These are phyloP conservation scores for Oreohelix idahoensis DNA, from an alignment of 1,140 invertebrate genomes.

Conservation along the genomic window DNA sequence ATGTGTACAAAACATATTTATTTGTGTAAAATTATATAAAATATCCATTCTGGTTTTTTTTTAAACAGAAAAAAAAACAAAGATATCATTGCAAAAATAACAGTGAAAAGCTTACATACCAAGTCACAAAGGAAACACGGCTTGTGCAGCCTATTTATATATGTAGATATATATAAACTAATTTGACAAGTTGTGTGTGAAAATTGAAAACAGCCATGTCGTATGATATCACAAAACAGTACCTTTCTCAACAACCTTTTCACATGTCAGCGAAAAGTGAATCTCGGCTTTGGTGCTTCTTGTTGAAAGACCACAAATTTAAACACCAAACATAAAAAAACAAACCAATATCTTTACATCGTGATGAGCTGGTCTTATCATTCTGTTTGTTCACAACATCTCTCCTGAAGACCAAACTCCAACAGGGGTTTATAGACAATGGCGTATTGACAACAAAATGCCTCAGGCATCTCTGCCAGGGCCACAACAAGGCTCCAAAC, in stretches of 20 bases:
- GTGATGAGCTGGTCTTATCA: conserved; percentile 12
- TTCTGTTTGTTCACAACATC: background rate
- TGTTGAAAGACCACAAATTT: background rate
- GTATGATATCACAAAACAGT: conserved; percentile 33
- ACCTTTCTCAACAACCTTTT: background rate
- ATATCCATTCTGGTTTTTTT: background rate
- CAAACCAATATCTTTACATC: background rate
- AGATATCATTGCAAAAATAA: background rate
- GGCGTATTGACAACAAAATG: conserved; percentile 35
- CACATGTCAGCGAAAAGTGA: background rate
- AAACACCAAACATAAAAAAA: background rate
- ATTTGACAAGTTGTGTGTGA: background rate
- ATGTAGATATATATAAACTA: background rate
- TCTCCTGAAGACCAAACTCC: background rate
- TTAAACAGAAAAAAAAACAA: background rate
- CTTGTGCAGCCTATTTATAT: background rate
- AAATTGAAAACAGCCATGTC: conserved; percentile 26
- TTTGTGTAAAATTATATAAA: conserved; percentile 11
- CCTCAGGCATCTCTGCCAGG: conserved; percentile 28
- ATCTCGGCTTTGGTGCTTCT: background rate
- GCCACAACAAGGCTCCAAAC: conserved; percentile 24
- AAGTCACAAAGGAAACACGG: background rate
- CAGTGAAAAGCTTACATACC: background rate
- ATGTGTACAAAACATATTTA: background rate
- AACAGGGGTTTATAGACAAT: conserved; percentile 32